Base-by-base conservation (phyloP, 2,888 invertebrate genomes). In the Pherbina coryleti region DNA sequence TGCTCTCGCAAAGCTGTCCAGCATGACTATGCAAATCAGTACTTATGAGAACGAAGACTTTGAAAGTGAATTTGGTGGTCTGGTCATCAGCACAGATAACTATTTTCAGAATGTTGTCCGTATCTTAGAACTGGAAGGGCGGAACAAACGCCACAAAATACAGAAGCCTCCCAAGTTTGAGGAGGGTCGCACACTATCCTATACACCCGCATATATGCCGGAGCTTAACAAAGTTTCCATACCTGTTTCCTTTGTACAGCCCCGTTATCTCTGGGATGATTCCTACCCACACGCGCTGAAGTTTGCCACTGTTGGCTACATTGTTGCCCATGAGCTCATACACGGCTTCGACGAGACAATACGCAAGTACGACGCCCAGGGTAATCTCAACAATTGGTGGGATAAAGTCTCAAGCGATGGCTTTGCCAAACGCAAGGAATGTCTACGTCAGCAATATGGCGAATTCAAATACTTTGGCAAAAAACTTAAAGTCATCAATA, bases 271-370 rank as follows among this genome's bases (percentile, higher is more conserved):
- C 34, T 89, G 86, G 83, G 87, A 89, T 77, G 82, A 85, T 25
- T 76, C 81, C 5, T 88, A 87, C 64, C 88, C 88, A 0, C 78
- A 79, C 34, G 86, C 88, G 0, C 80, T 88, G 2, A 87, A 86
- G 44, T 89, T 84, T 57, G 85, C 83, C 34, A 84, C 88, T 0
- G 79, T 89, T 0, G 88, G 88, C 7, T 88, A 82, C n/a, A 76
- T 85, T 0, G 81, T 88, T 4, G 87, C 85, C 14, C 89, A 88
- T 51, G 87, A 88, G 78, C 82, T 89, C 76, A 83, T 84, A 0
- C 88, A 89, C 67, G 89, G 85, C 9, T 88, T 88, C 44, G 89
- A 88, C 76, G 86, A 86, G 22, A 79, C 81, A 3, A 80, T 82
- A 3, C 84, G 88, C 8, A 83, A 84, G 44, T 87, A 82, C 44